These are phyloP conservation scores for Cristatella mucedo DNA, from an alignment of 2,888 invertebrate genomes.

Conservation along the genomic window DNA sequence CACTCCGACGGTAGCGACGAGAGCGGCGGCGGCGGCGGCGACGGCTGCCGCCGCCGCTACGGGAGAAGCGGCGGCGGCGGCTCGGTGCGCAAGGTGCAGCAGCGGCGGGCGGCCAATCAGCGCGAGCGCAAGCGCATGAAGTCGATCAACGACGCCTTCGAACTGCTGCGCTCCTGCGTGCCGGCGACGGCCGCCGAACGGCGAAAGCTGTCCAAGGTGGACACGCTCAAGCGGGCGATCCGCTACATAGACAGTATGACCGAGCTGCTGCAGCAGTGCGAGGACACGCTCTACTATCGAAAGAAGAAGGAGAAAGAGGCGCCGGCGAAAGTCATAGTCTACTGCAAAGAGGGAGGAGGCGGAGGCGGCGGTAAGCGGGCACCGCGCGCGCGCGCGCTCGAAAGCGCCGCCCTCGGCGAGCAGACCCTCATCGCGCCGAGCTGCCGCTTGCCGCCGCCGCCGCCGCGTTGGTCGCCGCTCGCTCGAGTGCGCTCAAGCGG, in stretches of 20 bases:
- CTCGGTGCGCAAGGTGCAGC: constrained; percentile 1
- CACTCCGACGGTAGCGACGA: too few relatives aligned
- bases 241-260: constrained; percentile 7
- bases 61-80: too few relatives aligned
- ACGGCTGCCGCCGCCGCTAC: too few relatives aligned
- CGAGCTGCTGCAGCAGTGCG: constrained; percentile 5
- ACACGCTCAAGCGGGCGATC: constrained; percentile 5
- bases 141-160: constrained; percentile 7
- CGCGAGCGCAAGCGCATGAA: constrained; percentile 8
- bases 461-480: too few relatives aligned
- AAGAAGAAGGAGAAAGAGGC: constrained; percentile 8
- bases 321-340: constrained; percentile 4
- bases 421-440: too few relatives aligned
- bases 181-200: constrained; percentile 1
- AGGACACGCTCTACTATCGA: constrained; percentile 6
- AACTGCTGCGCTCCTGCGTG: background rate
- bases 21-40: too few relatives aligned
- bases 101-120: constrained; percentile 6
- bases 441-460: too few relatives aligned
- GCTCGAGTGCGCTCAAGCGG: too few relatives aligned
- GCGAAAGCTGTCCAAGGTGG: constrained; percentile 6
- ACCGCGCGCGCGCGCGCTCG: too few relatives aligned
- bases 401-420: too few relatives aligned
- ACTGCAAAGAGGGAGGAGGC: too few relatives aligned
- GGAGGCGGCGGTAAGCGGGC: too few relatives aligned